Conservation (phyloP, 2,888 invertebrate genomes). For the Drosophila cognata region DNA sequence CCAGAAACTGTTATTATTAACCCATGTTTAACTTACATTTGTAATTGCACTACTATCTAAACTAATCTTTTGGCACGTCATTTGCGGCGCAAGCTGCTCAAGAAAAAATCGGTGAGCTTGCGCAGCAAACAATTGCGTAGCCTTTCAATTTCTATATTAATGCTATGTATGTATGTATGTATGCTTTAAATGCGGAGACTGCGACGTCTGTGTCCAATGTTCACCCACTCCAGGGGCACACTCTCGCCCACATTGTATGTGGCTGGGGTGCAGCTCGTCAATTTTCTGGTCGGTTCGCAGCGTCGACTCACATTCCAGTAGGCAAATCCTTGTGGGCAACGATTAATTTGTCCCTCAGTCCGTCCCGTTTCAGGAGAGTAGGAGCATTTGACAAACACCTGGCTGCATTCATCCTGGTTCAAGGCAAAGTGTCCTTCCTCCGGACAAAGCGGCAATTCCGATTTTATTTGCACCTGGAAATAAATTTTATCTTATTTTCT, state of each 20-base stretch:
- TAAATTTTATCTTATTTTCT: neutral
- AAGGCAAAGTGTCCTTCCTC: conserved; percentile 89
- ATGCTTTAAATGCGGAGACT: conserved; percentile 74
- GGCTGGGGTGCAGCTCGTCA: conserved; percentile 87
- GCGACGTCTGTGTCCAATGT: conserved; percentile 83
- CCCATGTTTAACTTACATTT: conserved; percentile 44
- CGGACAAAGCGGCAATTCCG: conserved; percentile 87
- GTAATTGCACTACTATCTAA: conserved; percentile 65
- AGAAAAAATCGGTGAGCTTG: conserved; percentile 40
- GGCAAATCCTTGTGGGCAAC: conserved; percentile 91
- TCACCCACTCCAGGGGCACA: conserved; percentile 84
- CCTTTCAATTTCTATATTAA: conserved; percentile 52
- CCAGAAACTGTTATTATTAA: conserved; percentile 43
- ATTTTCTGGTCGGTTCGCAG: conserved; percentile 88
- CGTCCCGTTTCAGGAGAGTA: conserved; percentile 85
- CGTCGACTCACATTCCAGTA: conserved; percentile 92
- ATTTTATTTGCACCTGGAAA: conserved; percentile 88
- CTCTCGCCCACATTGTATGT: conserved; percentile 71
- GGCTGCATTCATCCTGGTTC: conserved; percentile 89
- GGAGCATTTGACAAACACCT: conserved; percentile 90
- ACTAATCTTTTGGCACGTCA: conserved; percentile 65
- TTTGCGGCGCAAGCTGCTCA: conserved; percentile 72
- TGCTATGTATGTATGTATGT: conserved; percentile 20
- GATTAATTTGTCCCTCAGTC: conserved; percentile 89
- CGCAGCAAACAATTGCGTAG: conserved; percentile 72